Evolutionary conservation across 2,888 invertebrate species (phyloP).

Genomic region (Chorisops tibialis): DNA sequence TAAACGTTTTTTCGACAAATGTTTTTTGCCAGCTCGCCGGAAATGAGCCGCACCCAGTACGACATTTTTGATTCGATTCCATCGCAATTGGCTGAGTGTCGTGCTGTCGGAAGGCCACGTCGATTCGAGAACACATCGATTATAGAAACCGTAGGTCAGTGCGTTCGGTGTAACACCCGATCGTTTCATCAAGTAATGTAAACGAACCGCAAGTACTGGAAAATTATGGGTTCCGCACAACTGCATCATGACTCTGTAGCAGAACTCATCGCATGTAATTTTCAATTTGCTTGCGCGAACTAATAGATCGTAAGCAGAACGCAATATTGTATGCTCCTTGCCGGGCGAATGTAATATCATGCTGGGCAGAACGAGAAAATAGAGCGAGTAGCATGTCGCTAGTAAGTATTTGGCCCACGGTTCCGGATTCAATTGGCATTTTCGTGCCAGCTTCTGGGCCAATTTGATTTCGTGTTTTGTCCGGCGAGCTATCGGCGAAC

Average conservation of each 20-base stretch:
- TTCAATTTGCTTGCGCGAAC: slow-evolving; percentile 81
- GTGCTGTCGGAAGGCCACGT: slow-evolving; percentile 87
- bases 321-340: slow-evolving; percentile 71
- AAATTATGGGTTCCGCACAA: slow-evolving; percentile 92
- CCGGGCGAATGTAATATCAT: slow-evolving; percentile 67
- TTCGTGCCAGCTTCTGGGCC: slow-evolving; percentile 70
- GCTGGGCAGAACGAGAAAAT: slow-evolving; percentile 95
- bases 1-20: slow-evolving; percentile 54
- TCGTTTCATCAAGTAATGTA: slow-evolving; percentile 87
- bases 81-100: slow-evolving; percentile 72
- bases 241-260: slow-evolving; percentile 98
- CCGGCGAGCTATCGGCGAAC: slow-evolving; percentile 86
- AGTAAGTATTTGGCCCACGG: slow-evolving; percentile 90
- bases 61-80: slow-evolving; percentile 92
- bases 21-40: slow-evolving; percentile 69
- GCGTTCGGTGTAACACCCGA: slow-evolving; percentile 95
- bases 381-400: slow-evolving; percentile 87
- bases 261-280: slow-evolving; percentile 92
- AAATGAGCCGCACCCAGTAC: slow-evolving; percentile 88
- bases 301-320: slow-evolving; percentile 81
- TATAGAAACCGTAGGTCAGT: slow-evolving; percentile 88
- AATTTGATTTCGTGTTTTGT: slow-evolving; percentile 94
- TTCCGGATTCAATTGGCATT: slow-evolving; percentile 67
- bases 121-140: slow-evolving; percentile 84
- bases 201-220: slow-evolving; percentile 90